Conservation (phyloP, 2,888 invertebrate species). For the Vesta saturnalis region DNA sequence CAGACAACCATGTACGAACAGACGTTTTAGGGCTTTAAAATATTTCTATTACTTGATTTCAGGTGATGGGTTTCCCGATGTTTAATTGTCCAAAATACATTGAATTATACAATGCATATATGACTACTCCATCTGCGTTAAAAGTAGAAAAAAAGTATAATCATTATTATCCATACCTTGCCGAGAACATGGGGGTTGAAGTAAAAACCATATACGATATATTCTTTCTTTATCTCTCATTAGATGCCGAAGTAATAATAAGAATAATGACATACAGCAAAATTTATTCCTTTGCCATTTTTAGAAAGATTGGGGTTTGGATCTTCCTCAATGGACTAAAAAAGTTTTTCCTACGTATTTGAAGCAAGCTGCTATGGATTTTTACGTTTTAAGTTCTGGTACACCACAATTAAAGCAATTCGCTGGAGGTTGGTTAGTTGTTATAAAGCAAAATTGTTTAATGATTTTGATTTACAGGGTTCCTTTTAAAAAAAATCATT, state of each 20-base stretch:
- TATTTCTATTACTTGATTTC: neutral
- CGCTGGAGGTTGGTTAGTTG: slow-evolving; percentile 25
- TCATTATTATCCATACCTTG: slow-evolving; percentile 36
- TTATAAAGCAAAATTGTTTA: neutral
- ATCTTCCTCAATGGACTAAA: slow-evolving; percentile 20
- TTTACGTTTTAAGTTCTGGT: neutral
- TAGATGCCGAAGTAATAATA: slow-evolving; percentile 14
- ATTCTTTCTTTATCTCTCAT: neutral
- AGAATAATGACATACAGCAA: neutral
- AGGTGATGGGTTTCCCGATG: slow-evolving; percentile 47
- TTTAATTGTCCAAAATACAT: slow-evolving; percentile 46
- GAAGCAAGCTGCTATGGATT: slow-evolving; percentile 11
- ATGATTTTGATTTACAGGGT: slow-evolving; percentile 26
- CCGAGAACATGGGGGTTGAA: slow-evolving; percentile 7
- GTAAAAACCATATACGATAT: neutral
- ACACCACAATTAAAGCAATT: slow-evolving; percentile 12
- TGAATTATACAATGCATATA: slow-evolving; percentile 39
- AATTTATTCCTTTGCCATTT: neutral
- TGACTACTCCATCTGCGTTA: slow-evolving; percentile 13
- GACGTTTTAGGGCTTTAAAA: neutral
- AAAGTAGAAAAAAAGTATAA: slow-evolving; percentile 36
- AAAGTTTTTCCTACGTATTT: slow-evolving; percentile 13
- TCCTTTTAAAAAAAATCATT: slow-evolving; percentile 38
- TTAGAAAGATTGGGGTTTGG: slow-evolving; percentile 25
- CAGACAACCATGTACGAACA: slow-evolving; percentile 40